Percentiles rank a stretch among this genome's conserved stretches.
phyloP scores from a whole-genome alignment of 2,113 vertebrate genomes.

The Chiloscyllium plagiosum region DNA sequence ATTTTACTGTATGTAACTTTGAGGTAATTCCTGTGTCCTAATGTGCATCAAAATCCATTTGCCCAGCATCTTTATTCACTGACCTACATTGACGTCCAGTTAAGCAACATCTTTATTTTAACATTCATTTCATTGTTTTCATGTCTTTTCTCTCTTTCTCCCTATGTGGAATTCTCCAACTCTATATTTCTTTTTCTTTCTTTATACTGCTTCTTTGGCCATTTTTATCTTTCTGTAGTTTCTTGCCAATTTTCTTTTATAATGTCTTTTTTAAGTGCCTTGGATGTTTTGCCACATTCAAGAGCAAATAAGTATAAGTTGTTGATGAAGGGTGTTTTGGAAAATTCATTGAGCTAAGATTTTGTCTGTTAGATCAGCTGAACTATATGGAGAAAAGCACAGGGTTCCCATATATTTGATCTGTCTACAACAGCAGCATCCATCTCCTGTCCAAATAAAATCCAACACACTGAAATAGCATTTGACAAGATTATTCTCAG shows the following conservation, averaged over 20 bases:
- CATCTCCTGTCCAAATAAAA: neutral
- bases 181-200: neutral
- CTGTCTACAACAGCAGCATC: neutral
- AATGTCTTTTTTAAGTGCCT: no score
- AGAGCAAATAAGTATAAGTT: no score
- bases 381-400: neutral
- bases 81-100: neutral
- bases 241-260: no score
- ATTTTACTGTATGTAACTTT: neutral
- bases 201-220: neutral
- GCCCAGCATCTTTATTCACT: neutral
- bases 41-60: neutral
- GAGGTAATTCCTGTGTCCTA: neutral
- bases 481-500: neutral
- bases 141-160: neutral
- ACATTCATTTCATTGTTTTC: neutral
- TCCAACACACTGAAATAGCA: neutral
- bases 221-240: neutral
- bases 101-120: neutral
- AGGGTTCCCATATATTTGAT: neutral
- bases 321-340: neutral
- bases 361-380: neutral
- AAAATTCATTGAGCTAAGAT: neutral
- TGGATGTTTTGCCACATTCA: no score
- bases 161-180: neutral